Evolutionary conservation across 2,113 vertebrate genomes (phyloP).

Genomic region (Tyrannus savana): DNA sequence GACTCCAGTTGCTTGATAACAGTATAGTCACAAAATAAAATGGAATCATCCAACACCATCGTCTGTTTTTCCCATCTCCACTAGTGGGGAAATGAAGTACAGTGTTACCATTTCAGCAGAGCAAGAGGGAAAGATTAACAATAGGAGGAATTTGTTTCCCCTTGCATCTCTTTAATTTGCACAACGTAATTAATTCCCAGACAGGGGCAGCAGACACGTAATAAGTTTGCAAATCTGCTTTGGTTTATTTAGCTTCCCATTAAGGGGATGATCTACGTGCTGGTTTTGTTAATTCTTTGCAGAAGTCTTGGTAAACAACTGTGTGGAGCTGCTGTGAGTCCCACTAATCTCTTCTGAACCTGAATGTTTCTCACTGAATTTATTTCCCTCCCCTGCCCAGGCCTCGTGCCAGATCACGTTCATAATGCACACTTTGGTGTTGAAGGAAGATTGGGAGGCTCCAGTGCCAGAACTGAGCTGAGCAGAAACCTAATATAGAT

Average conservation of each 20-base stretch:
- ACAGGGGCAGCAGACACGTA: background rate
- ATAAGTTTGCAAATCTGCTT: background rate
- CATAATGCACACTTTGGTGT: background rate
- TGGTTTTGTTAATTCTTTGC: background rate
- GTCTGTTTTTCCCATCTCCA: background rate
- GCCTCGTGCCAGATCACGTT: background rate
- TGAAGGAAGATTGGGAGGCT: background rate
- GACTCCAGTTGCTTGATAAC: background rate
- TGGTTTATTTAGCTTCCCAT: background rate
- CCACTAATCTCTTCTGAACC: background rate
- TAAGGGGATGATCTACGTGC: background rate
- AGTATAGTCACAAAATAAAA: background rate
- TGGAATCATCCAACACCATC: background rate
- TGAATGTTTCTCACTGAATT: background rate
- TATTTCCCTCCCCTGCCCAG: background rate
- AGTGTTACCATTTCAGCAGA: background rate
- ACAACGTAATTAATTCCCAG: background rate
- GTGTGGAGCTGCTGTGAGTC: background rate
- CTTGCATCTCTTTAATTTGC: background rate
- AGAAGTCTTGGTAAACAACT: background rate
- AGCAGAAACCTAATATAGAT: background rate
- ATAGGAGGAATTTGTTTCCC: background rate
- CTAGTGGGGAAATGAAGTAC: background rate
- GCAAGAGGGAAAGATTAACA: background rate
- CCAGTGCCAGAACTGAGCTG: background rate